Conservation (phyloP, 2,113 vertebrate genomes). For the Cavia porcellus region DNA sequence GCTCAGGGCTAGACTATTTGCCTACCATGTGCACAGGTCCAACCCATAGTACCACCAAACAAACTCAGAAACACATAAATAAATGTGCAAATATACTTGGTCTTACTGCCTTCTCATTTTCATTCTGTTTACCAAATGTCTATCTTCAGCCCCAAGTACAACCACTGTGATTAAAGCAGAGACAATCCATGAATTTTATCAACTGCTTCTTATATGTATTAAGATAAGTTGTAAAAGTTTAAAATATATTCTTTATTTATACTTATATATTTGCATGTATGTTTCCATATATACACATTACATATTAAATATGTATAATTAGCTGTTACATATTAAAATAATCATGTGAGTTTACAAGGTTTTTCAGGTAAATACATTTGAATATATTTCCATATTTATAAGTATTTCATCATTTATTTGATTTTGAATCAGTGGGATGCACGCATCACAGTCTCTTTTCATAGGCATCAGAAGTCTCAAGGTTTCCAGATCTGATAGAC, state of each 20-base stretch:
- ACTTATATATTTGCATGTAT: not conserved
- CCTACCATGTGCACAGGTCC: not conserved
- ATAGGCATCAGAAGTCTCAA: not conserved
- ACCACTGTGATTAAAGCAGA: not conserved
- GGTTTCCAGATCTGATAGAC: not conserved
- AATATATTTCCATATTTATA: not conserved
- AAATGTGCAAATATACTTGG: not conserved
- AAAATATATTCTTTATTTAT: not conserved
- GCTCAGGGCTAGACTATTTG: not conserved
- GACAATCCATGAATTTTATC: not conserved
- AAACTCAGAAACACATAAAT: not conserved
- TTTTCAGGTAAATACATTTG: not conserved
- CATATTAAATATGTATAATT: not conserved
- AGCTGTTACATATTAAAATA: not conserved
- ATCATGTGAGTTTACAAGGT: not conserved
- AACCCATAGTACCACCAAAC: not conserved
- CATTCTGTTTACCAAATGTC: not conserved
- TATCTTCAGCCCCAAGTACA: not conserved
- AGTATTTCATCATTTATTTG: not conserved
- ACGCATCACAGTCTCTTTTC: not conserved
- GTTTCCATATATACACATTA: not conserved
- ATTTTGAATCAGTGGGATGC: not conserved
- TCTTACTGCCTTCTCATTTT: not conserved
- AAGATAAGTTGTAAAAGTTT: not conserved
- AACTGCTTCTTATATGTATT: not conserved